Evolutionary conservation across 2,888 invertebrate genomes (phyloP), one percentile per base, ranked within the genome.

Genomic region (Hyppa rectilinea): DNA sequence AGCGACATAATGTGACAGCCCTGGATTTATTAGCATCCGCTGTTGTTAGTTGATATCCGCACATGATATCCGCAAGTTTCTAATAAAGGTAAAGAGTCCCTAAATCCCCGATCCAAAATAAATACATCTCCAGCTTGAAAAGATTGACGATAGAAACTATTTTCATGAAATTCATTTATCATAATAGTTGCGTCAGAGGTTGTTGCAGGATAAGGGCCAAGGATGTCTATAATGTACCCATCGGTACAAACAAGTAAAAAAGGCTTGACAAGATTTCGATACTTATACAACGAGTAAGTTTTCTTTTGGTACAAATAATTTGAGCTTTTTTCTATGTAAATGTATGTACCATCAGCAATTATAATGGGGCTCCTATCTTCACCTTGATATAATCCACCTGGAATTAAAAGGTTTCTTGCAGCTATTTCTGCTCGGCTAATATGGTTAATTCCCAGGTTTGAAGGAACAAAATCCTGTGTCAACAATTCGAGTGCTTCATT

Each of bases 141-240:
- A 49, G 14, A 49, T 26, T 49, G 49, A 49, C 26, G 49, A 26
- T 26, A 26, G 49, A 26, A 50, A 17, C 49, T 50, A 17, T 50
- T 52, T 50, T 50, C 26, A 6, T 50, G 49, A 50, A 26, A 49
- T 49, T 49, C 49, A 26, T 49, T 49, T 2, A 49, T 1, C 49
- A 49, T 26, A 26, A 26, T 26, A 49, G 26, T 49, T 14, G 49
- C 49, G 26, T 49, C 49, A 49, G 26, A 49, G 49, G 49, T 49
- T 49, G 49, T 49, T 49, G 49, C 49, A 49, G 49, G 49, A 49
- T 26, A 49, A 49, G 26, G 49, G 49, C 26, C 49, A 26, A 49
- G 49, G 49, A 49, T 6, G 4, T 49, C 26, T 49, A 49, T 49
- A 6, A 49, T 26, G 26, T 26, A 26, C 12, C 26, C 26, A 26